These are phyloP conservation scores for Nothocercus julius DNA, from an alignment of 2,113 vertebrate species.

Conservation along the genomic window DNA sequence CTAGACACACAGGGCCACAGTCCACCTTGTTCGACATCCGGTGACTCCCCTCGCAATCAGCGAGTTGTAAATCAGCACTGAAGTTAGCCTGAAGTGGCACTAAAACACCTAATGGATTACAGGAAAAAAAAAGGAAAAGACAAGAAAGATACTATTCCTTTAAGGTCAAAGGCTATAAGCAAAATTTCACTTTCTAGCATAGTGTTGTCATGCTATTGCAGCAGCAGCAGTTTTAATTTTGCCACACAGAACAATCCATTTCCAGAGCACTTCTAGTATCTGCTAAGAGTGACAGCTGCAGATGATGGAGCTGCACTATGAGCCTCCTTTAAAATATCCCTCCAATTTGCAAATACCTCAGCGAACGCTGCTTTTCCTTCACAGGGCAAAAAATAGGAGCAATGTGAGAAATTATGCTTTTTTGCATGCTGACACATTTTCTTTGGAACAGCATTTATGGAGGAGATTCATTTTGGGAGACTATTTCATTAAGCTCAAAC, in stretches of 20 bases:
- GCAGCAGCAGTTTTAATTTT: not conserved
- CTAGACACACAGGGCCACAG: not conserved
- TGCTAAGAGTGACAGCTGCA: not conserved
- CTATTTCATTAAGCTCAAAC: not conserved
- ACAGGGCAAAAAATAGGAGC: not conserved
- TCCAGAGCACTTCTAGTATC: not conserved
- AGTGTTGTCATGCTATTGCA: accelerated
- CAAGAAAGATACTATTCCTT: not conserved
- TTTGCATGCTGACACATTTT: not conserved
- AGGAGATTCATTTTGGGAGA: not conserved
- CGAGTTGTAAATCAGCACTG: not conserved
- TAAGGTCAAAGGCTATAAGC: accelerated
- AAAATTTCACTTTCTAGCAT: not conserved
- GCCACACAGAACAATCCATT: not conserved
- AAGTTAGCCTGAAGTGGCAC: not conserved
- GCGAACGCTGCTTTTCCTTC: accelerated
- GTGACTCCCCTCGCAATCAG: not conserved
- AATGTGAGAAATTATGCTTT: not conserved
- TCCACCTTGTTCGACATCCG: not conserved
- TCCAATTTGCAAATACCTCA: not conserved
- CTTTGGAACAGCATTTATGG: not conserved
- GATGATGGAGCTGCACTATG: not conserved
- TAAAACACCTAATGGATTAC: not conserved
- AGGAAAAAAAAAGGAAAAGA: not conserved
- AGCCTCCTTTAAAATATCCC: not conserved